A percentile compares a stretch with the other conserved stretches of the same genome.
These are phyloP conservation scores for Stictonetta naevosa DNA, from an alignment of 2,113 vertebrate species.

Conservation along the genomic window DNA sequence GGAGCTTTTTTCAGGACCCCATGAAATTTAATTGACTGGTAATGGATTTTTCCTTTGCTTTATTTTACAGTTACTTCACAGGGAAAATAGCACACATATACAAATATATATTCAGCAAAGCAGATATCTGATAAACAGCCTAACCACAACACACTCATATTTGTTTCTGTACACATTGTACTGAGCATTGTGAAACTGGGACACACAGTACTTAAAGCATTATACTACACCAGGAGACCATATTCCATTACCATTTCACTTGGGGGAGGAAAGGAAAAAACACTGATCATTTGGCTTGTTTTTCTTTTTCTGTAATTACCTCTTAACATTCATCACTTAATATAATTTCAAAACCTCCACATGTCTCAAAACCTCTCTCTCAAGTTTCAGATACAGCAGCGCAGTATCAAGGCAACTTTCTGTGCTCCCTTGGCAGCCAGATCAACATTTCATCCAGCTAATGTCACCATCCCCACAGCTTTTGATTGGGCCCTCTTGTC, in stretches of 20 bases:
- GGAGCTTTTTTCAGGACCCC: background rate
- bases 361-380: background rate
- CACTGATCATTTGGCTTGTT: background rate
- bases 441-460: background rate
- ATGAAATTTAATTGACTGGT: background rate
- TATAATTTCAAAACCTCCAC: background rate
- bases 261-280: background rate
- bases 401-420: background rate
- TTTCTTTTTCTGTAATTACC: constrained; percentile 20
- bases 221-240: background rate
- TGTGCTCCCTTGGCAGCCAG: background rate
- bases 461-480: background rate
- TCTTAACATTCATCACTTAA: background rate
- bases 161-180: constrained; percentile 7
- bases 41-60: background rate
- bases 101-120: background rate
- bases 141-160: background rate
- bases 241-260: constrained; percentile 46
- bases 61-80: background rate
- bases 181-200: constrained; percentile 53
- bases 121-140: constrained; percentile 19
- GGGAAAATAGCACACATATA: background rate
- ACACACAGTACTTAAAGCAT: constrained; percentile 37
- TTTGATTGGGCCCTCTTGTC: background rate
- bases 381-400: background rate